phyloP scores from a whole-genome alignment of 1,140 invertebrate species.

The Nasonia longicornis region DNA sequence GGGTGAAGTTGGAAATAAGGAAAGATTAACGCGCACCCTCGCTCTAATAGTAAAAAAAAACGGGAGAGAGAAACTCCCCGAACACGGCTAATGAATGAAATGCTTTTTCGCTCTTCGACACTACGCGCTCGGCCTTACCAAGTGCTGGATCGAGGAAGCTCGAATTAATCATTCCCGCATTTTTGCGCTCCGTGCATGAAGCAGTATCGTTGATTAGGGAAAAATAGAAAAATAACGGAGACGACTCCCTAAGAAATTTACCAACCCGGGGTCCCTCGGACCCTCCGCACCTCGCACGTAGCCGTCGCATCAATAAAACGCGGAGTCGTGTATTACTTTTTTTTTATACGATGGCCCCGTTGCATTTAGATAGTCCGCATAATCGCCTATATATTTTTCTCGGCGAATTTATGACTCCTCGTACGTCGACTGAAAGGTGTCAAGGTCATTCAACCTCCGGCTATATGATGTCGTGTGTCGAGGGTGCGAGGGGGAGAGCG shows the following conservation, averaged over 20 bases:
- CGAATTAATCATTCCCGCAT: background rate
- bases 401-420: conserved; percentile 14
- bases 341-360: background rate
- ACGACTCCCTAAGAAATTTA: background rate
- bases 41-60: background rate
- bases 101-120: conserved; percentile 28
- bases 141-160: background rate
- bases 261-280: background rate
- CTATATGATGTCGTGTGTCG: background rate
- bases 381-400: background rate
- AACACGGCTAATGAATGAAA: conserved; percentile 40
- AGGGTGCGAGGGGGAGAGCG: background rate
- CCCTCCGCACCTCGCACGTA: background rate
- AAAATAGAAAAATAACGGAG: conserved; percentile 31
- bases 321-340: background rate
- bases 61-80: conserved; percentile 14
- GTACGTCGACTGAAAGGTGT: background rate
- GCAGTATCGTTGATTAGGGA: background rate
- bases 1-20: background rate
- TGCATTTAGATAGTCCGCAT: background rate
- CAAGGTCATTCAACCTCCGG: conserved; percentile 29
- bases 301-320: conserved; percentile 24
- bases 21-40: conserved; percentile 8
- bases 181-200: background rate
- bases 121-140: background rate